These are phyloP conservation scores for Delichon dasypus DNA, from an alignment of 2,797 vertebrate species.

Conservation along the genomic window DNA sequence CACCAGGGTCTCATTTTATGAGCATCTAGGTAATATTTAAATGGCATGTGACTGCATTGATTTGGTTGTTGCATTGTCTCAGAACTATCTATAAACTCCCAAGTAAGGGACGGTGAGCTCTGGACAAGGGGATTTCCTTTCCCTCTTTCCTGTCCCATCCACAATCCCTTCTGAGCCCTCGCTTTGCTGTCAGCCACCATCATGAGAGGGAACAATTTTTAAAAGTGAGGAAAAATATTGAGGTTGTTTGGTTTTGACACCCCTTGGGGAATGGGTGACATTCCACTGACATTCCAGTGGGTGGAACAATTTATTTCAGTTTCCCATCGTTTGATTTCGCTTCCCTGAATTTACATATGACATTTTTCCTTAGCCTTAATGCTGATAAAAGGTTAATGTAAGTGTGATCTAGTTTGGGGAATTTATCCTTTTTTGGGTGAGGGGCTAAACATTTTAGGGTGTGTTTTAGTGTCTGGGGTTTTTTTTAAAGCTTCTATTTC, in stretches of 20 bases:
- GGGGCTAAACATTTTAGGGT: neutral
- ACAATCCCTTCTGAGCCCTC: neutral
- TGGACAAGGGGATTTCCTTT: neutral
- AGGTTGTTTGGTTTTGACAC: neutral
- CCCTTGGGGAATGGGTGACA: neutral
- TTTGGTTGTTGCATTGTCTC: neutral
- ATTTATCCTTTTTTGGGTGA: neutral
- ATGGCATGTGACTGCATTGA: neutral
- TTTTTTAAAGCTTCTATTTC: neutral
- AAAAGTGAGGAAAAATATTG: neutral
- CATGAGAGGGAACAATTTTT: neutral
- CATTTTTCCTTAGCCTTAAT: neutral
- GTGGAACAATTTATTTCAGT: neutral
- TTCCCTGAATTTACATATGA: neutral
- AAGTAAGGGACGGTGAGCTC: neutral
- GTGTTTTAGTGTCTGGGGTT: neutral
- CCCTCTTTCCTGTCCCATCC: neutral
- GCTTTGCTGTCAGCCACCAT: neutral
- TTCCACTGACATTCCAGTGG: neutral
- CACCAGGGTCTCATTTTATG: neutral
- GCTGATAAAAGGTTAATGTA: neutral
- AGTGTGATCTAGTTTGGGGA: neutral
- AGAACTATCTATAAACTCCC: neutral
- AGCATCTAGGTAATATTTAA: neutral
- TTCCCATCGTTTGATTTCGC: neutral